A percentile compares a stretch with the other conserved stretches of the same genome.
Conservation (phyloP, 2,888 invertebrate genomes). For the Dynastes tityus region DNA sequence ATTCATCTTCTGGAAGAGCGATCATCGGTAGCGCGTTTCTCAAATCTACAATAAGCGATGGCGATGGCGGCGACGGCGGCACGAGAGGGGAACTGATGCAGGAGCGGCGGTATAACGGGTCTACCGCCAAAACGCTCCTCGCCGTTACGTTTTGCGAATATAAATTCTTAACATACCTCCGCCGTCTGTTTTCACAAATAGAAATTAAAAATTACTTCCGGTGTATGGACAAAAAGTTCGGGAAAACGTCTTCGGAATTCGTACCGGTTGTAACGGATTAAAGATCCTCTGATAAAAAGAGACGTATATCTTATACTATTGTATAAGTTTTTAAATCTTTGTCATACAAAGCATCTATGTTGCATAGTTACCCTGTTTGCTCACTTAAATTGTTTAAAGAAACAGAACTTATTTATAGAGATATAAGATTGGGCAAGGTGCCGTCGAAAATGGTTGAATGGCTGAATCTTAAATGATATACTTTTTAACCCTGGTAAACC, state of each 20-base stretch:
- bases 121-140: slow-evolving; percentile 35
- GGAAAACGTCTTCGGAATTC: slow-evolving; percentile 10
- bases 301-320: neutral
- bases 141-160: slow-evolving; percentile 54
- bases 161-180: slow-evolving; percentile 53
- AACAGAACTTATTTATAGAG: no score
- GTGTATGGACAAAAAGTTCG: slow-evolving; percentile 61
- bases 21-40: slow-evolving; percentile 57
- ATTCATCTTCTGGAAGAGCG: slow-evolving; percentile 54
- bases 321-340: neutral
- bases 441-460: no score
- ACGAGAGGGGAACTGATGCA: neutral
- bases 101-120: slow-evolving; percentile 17
- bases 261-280: neutral
- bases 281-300: neutral
- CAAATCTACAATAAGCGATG: slow-evolving; percentile 54
- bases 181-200: slow-evolving; percentile 66
- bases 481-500: no score
- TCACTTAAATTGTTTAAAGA: no score
- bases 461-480: no score
- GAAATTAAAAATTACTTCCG: slow-evolving; percentile 69
- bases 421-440: no score
- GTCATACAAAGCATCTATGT: no score
- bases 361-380: no score
- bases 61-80: neutral